Base-by-base conservation (phyloP, 2,888 invertebrate genomes). In the Ornithoptera alexandrae region DNA sequence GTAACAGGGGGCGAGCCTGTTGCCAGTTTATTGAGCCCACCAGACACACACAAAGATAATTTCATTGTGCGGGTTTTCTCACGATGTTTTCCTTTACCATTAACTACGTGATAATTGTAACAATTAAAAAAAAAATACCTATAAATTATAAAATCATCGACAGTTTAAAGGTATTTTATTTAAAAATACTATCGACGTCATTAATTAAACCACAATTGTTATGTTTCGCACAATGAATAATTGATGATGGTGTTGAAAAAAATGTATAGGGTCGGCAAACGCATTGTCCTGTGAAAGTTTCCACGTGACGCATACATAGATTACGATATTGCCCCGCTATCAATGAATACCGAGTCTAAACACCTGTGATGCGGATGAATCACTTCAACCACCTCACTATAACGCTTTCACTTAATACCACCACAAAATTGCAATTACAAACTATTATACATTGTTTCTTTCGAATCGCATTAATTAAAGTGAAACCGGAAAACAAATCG, bases 211-310 rank as follows among this genome's bases (percentile, higher is more conserved):
- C 12, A 65, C 69, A 65, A 61, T 69, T 69, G 69, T 65, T 65
- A 58, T 69, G 12, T 53, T 69, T 69, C 69, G 30, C 69, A 66
- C 62, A 69, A 69, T 62, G 62, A 65, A 69, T 69, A 65, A 65
- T 65, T 62, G 65, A 65, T 58, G 46, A 62, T 46, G 58, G 22
- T 62, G 69, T 62, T 65, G 42, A 62, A 65, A 56, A 46, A 46
- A 46, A 65, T 8, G 46, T 46, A 1, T 62, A 0, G 65, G 10
- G 24, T 0, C 42, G 57, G 62, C 15, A 8, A 65, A 65, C 62
- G 65, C 65, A 69, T 69, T 69, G 69, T 65, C 50, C 69, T 69
- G 65, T 65, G 69, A 69, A 69, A 69, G 65, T 66, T 20, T 10
- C 39, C 69, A 69, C 50, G 30, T 65, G 69, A 50, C 65, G 58